phyloP scores from a whole-genome alignment of 2,888 invertebrate genomes.

The Netelia melanura region DNA sequence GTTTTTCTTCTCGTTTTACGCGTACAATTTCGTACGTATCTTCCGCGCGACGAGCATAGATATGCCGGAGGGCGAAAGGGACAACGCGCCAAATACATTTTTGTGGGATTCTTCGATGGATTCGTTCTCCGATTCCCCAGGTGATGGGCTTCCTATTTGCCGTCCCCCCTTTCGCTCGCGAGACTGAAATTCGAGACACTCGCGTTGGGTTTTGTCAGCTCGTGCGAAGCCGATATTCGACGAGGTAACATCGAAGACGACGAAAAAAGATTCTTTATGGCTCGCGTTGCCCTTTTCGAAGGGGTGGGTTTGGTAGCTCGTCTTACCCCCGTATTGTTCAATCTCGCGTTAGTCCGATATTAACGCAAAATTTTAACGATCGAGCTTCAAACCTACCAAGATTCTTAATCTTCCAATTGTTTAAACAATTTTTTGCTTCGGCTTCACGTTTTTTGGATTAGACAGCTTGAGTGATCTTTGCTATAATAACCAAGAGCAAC shows the following conservation, averaged over 20 bases:
- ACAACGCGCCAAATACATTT: conserved; percentile 52
- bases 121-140: conserved; percentile 65
- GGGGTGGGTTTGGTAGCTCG: not conserved
- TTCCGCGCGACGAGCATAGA: conserved; percentile 45
- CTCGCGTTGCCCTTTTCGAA: conserved; percentile 19
- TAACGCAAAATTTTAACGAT: too few relatives aligned
- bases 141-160: conserved; percentile 62
- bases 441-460: too few relatives aligned
- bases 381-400: too few relatives aligned
- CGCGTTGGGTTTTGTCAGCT: conserved; percentile 60
- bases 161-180: conserved; percentile 28
- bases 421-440: too few relatives aligned
- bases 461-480: too few relatives aligned
- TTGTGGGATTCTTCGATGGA: conserved; percentile 69
- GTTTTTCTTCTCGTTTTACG: conserved; percentile 59
- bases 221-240: conserved; percentile 61
- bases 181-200: conserved; percentile 65
- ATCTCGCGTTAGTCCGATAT: too few relatives aligned
- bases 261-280: conserved; percentile 31
- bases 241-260: not conserved
- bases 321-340: too few relatives aligned
- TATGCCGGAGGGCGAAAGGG: conserved; percentile 52
- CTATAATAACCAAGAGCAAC: not conserved
- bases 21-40: not conserved
- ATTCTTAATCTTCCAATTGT: too few relatives aligned